A percentile compares a stretch with the other conserved stretches of the same genome.
Conservation (phyloP, 2,113 vertebrate genomes). For the Notarius lentiginosus region DNA sequence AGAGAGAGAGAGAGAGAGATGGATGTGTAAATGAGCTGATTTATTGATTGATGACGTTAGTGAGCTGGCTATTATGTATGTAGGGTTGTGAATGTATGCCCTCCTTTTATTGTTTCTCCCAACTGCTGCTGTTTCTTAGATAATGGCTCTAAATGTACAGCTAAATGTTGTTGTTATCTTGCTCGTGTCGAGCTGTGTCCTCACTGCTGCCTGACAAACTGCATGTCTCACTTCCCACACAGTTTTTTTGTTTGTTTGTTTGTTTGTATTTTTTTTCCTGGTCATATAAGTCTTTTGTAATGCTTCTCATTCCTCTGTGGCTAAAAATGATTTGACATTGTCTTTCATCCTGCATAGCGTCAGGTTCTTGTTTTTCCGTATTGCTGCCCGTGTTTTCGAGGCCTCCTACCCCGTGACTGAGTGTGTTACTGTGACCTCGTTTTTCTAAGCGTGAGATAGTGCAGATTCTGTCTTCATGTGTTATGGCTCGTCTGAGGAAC, state of each 20-base stretch:
- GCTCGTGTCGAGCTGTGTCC: background rate
- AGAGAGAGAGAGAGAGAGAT: constrained; percentile 22
- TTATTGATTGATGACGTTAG: background rate
- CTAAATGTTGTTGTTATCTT: constrained; percentile 28
- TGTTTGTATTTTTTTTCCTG: background rate
- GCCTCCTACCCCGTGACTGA: constrained; percentile 31
- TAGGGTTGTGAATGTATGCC: background rate
- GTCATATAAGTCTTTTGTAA: background rate
- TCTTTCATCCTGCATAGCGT: background rate
- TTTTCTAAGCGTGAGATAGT: constrained; percentile 38
- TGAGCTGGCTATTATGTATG: background rate
- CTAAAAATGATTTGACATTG: background rate
- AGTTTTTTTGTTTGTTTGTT: background rate
- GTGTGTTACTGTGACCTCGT: constrained; percentile 46
- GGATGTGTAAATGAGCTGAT: constrained; percentile 30
- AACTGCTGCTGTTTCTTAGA: constrained; percentile 5
- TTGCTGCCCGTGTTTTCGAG: background rate
- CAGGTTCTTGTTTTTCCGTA: background rate
- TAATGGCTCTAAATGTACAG: constrained; percentile 7
- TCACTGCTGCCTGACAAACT: background rate
- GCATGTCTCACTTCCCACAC: constrained; percentile 24
- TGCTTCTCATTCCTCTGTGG: background rate
- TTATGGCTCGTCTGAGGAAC: constrained; percentile 30
- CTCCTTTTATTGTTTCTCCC: background rate
- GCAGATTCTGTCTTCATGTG: constrained; percentile 1